phyloP scores from a whole-genome alignment of 2,888 invertebrate species.

The Eurytoma adleriae region DNA sequence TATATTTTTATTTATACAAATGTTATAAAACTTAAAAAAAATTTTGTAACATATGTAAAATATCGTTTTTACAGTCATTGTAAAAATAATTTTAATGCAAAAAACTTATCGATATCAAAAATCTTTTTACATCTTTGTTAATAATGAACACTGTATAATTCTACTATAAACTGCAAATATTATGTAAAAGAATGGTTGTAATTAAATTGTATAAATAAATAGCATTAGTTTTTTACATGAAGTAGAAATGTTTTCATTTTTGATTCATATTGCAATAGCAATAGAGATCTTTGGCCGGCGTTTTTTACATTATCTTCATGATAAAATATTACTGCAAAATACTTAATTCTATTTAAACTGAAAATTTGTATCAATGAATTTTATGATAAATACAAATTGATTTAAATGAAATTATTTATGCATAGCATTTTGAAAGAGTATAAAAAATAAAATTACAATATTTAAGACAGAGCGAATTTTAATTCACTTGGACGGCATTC shows the following conservation, averaged over 20 bases:
- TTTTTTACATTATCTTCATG: conserved; percentile 27
- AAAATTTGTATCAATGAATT: conserved; percentile 11
- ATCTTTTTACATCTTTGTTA: conserved; percentile 26
- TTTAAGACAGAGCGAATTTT: conserved; percentile 50
- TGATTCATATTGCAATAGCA: conserved; percentile 37
- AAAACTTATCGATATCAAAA: conserved; percentile 42
- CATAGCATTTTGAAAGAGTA: conserved; percentile 18
- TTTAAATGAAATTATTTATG: conserved; percentile 21
- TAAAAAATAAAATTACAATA: conserved; percentile 46
- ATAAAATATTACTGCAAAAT: conserved; percentile 23
- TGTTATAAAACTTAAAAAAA: conserved; percentile 68
- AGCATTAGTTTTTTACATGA: conserved; percentile 49
- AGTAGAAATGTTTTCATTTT: conserved; percentile 41
- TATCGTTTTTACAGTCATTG: conserved; percentile 22
- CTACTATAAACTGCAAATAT: conserved; percentile 39
- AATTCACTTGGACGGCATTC: conserved; percentile 63
- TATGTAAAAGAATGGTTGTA: conserved; percentile 15
- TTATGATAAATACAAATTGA: conserved; percentile 22
- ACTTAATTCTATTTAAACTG: background rate
- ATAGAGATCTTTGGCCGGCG: conserved; percentile 51
- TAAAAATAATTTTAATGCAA: conserved; percentile 46
- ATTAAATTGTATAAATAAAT: conserved; percentile 52
- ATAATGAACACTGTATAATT: conserved; percentile 34
- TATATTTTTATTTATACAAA: conserved; percentile 67
- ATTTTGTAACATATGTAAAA: conserved; percentile 51